Percentiles rank a stretch among this genome's conserved stretches.
Conservation (phyloP, 2,797 vertebrate species). For the Neosalanx taihuensis region DNA sequence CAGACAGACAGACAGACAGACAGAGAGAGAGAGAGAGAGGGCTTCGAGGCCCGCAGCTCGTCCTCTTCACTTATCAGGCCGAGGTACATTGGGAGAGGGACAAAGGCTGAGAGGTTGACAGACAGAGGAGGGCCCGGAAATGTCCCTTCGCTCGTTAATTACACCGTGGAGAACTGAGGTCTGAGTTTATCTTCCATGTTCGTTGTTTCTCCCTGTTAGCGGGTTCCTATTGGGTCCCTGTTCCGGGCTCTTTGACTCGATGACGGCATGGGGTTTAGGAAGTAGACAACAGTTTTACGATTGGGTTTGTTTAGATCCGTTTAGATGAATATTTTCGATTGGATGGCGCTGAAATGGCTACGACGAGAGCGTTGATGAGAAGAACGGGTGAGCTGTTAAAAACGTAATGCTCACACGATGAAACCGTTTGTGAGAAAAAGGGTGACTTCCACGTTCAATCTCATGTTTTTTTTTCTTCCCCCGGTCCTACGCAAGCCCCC, state of each 20-base stretch:
- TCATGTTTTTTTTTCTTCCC: no score
- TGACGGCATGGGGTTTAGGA: neutral
- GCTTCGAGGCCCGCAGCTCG: no score
- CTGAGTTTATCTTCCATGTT: neutral
- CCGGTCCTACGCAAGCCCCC: neutral
- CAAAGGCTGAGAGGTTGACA: neutral
- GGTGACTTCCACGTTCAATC: no score
- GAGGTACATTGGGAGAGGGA: no score
- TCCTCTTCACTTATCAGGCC: neutral
- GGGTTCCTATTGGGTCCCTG: neutral
- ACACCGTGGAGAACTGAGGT: neutral
- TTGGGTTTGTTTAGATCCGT: no score
- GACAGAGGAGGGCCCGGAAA: neutral
- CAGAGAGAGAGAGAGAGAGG: neutral
- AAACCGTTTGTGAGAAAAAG: no score
- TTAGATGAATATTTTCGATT: no score
- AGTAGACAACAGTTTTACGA: neutral
- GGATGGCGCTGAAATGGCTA: no score
- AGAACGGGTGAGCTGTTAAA: no score
- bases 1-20: no score
- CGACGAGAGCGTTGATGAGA: no score
- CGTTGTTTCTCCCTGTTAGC: neutral
- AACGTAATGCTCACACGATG: no score
- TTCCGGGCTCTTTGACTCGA: neutral
- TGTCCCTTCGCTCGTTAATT: neutral